Evolutionary conservation across 2,888 invertebrate genomes (phyloP).

Genomic region (Sinohyriopsis cumingii): DNA sequence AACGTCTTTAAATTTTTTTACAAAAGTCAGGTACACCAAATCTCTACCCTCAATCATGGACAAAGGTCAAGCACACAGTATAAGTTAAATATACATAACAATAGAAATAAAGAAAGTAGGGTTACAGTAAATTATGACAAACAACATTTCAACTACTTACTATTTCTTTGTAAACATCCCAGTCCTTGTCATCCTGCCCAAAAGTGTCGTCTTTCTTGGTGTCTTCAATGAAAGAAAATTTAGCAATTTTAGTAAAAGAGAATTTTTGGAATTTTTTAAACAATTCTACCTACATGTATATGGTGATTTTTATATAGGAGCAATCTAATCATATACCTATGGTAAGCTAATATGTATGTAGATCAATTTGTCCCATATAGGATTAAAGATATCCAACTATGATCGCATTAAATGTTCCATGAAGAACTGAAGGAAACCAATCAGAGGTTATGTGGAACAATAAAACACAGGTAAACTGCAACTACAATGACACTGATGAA

Average conservation of each 20-base stretch:
- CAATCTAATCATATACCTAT: background rate
- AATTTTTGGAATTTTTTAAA: background rate
- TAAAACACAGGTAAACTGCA: background rate
- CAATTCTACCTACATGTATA: background rate
- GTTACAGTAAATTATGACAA: too few relatives aligned
- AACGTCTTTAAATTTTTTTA: too few relatives aligned
- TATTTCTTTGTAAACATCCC: conserved; percentile 96
- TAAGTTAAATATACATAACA: too few relatives aligned
- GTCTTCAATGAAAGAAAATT: conserved; percentile 20
- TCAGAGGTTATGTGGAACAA: too few relatives aligned
- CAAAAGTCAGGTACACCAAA: too few relatives aligned
- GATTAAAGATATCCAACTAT: too few relatives aligned
- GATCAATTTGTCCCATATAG: too few relatives aligned
- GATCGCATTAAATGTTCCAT: too few relatives aligned
- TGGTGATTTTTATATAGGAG: background rate
- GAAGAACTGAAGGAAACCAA: too few relatives aligned
- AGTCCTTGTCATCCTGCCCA: conserved; percentile 93
- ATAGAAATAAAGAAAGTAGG: too few relatives aligned
- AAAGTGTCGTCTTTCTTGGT: conserved; percentile 86
- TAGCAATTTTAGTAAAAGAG: background rate
- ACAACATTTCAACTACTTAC: conserved; percentile 52
- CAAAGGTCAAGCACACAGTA: too few relatives aligned
- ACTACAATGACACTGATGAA: background rate
- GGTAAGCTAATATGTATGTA: background rate
- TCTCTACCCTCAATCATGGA: too few relatives aligned